Evolutionary conservation across 2,797 vertebrate genomes (phyloP).

Genomic region (Ataeniobius toweri): DNA sequence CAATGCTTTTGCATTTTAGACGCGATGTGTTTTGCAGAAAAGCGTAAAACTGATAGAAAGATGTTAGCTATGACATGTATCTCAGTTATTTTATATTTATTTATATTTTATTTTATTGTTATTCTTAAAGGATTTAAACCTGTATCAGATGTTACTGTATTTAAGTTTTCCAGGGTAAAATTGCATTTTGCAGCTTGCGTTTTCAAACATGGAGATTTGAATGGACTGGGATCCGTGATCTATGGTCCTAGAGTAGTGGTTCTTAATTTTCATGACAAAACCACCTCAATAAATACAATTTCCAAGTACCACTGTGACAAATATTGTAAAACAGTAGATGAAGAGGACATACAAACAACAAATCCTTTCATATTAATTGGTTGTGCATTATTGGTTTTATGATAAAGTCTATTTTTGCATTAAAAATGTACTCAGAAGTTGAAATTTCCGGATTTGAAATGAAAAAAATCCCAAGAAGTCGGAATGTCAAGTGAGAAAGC

Average conservation of each 20-base stretch:
- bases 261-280: no score
- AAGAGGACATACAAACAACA: neutral
- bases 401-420: neutral
- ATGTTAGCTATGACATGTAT: neutral
- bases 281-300: no score
- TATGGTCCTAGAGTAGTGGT: no score
- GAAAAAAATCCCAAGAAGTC: neutral
- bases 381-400: neutral
- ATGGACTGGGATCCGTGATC: neutral
- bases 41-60: neutral
- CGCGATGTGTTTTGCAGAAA: neutral
- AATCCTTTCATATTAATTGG: no score
- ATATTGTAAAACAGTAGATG: neutral
- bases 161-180: no score
- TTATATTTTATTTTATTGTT: no score
- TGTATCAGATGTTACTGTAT: no score
- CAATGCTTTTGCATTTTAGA: neutral
- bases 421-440: neutral
- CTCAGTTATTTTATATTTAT: no score
- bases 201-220: neutral
- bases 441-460: neutral
- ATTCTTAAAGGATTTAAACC: no score
- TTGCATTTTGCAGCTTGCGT: no score
- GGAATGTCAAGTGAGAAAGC: neutral
- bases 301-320: no score